Evolutionary conservation across 2,888 invertebrate genomes (phyloP).

Genomic region (Andrena haemorrhoa): DNA sequence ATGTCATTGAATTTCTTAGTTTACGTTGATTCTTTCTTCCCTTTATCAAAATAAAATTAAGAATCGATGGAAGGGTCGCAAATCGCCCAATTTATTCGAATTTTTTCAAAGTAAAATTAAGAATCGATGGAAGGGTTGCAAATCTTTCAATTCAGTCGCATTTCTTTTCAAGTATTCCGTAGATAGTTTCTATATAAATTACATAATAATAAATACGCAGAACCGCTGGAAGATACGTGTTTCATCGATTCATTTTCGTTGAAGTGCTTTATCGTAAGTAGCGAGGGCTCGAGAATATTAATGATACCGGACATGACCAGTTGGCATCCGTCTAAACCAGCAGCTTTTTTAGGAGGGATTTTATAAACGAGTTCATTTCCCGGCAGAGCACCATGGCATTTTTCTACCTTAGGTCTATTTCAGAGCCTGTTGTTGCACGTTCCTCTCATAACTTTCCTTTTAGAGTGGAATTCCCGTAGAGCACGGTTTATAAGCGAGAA

Average conservation of each 20-base stretch:
- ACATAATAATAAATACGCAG: not conserved
- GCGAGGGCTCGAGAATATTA: constrained; percentile 2
- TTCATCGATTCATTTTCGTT: not conserved
- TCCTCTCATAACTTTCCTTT: not conserved
- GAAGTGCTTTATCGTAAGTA: constrained; percentile 7
- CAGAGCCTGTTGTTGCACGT: not conserved
- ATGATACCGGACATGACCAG: constrained; percentile 3
- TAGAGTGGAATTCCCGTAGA: not conserved
- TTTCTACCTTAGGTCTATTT: constrained; percentile 1
- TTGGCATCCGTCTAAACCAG: constrained; percentile 22
- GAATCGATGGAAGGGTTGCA: too few relatives aligned
- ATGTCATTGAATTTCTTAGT: too few relatives aligned
- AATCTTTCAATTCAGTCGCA: too few relatives aligned
- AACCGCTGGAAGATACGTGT: not conserved
- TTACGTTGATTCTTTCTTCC: too few relatives aligned
- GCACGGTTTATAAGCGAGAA: not conserved
- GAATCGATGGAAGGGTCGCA: too few relatives aligned
- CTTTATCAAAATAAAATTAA: too few relatives aligned
- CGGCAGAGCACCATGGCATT: not conserved
- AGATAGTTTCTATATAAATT: too few relatives aligned
- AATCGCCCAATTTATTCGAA: too few relatives aligned
- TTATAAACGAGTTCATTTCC: constrained; percentile 47
- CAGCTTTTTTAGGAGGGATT: constrained; percentile 33
- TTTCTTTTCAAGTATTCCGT: too few relatives aligned
- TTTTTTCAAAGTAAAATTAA: too few relatives aligned